Conservation (phyloP, 2,797 vertebrate species). For the Harpagifer antarcticus region DNA sequence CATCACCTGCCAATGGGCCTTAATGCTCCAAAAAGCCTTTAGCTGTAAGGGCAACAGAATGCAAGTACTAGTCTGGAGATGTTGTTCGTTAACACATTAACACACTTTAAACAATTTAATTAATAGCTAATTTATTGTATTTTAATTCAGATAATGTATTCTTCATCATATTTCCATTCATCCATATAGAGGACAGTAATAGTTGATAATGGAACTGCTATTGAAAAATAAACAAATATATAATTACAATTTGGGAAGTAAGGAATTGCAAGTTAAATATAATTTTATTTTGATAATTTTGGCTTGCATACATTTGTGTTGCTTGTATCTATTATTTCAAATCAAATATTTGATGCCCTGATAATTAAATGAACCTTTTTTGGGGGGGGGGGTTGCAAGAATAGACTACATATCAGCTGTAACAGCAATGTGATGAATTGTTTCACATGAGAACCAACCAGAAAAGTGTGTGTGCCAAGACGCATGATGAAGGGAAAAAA, state of each 20-base stretch:
- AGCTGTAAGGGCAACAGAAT: background rate
- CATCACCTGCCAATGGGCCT: constrained; percentile 14
- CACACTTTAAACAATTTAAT: background rate
- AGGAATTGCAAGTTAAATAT: no score
- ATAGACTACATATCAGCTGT: background rate
- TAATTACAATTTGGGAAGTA: no score
- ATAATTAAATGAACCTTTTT: background rate
- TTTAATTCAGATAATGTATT: no score
- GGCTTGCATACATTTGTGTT: no score
- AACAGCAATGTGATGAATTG: constrained; percentile 5
- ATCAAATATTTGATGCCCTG: background rate
- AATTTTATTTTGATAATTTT: no score
- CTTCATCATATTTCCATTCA: no score
- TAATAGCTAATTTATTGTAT: no score
- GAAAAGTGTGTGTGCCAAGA: background rate
- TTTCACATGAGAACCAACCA: background rate
- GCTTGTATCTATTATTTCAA: background rate
- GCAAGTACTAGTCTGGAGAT: background rate
- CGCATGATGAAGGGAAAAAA: background rate
- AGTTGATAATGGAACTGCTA: no score
- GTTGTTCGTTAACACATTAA: background rate
- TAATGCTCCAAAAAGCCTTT: constrained; percentile 3
- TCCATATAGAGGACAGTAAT: no score
- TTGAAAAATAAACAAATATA: no score
- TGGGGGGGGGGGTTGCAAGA: background rate